Base-by-base conservation (phyloP, 2,888 invertebrate genomes). In the Caenorhabditis imperialis region DNA sequence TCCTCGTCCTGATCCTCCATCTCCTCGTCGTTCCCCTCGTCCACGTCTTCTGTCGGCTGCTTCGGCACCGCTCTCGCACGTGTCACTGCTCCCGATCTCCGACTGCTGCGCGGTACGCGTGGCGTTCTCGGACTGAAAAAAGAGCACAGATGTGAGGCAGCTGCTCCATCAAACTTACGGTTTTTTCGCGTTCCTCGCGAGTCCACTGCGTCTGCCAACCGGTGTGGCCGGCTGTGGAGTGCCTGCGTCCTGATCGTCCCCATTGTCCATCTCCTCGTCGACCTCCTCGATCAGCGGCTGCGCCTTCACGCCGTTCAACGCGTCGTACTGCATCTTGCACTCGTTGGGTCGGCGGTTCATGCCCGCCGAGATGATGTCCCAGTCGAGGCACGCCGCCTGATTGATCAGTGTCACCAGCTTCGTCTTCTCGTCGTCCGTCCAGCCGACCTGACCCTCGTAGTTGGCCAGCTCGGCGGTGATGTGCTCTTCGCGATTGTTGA, bases 261-360 rank as follows among this genome's bases (percentile, higher is more conserved):
- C 22, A 38, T 47, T 45, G n/a, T 54, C 54, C n/a, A 42, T 50
- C 8, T 57, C 57, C 4, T 37, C 51, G 18, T 51, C 51, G 7
- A 51, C 18, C 23, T 57, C 67, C n/a, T 67, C 67, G 0, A 67
- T 23, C 6, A 67, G 14, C 27, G 50, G 50, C 10, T 55, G 57
- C 3, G 42, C 40, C 42, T 67, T 67, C 3, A 48, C 57, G 3
- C 67, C 67, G 14, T 67, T 67, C 44, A 67, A 8, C 6, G 57
- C 50, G 14, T 67, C 67, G 27, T 67, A 67, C 37, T 67, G 57
- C 57, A 67, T 55, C 51, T 55, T 55, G 37, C 67, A 67, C 27
- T 67, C 67, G 35, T 67, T 67, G n/a, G 67, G 57, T 14, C 67
- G 50, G 10, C 67, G 67, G 38, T 51, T 45, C 74, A 74, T 74